A percentile compares a stretch with the other conserved stretches of the same genome.
These are phyloP conservation scores for Propithecus perrieri DNA, from an alignment of 2,797 vertebrate genomes.

Conservation along the genomic window DNA sequence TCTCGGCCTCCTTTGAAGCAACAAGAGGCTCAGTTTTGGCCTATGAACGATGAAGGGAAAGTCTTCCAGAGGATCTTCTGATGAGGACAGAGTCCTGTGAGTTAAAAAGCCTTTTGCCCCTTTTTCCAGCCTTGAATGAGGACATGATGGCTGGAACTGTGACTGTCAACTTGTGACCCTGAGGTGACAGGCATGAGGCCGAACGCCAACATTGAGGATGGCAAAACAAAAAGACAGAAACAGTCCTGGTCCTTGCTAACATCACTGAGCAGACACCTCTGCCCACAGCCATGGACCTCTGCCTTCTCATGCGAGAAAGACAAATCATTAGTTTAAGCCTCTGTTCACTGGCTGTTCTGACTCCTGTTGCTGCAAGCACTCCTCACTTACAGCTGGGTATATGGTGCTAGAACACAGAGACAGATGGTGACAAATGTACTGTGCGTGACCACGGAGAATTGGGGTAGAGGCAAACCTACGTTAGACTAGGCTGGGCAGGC, in stretches of 20 bases:
- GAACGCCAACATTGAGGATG: background rate
- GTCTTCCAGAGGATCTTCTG: background rate
- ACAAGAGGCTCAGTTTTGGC: background rate
- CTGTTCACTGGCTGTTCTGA: background rate
- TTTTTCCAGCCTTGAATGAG: background rate
- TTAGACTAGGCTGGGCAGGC: background rate
- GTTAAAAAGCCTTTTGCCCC: background rate
- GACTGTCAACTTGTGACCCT: background rate
- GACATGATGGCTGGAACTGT: background rate
- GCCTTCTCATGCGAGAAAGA: background rate
- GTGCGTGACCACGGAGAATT: background rate
- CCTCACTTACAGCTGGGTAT: background rate
- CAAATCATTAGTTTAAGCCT: background rate
- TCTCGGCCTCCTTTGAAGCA: background rate
- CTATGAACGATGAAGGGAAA: background rate
- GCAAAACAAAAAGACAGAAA: background rate
- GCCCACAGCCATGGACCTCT: background rate
- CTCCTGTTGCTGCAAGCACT: background rate
- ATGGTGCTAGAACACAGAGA: background rate
- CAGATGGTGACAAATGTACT: background rate
- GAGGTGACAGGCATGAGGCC: background rate
- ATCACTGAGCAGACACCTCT: background rate
- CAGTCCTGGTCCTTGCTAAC: background rate
- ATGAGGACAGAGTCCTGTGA: background rate
- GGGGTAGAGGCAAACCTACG: background rate